A percentile compares a stretch with the other conserved stretches of the same genome.
These are phyloP conservation scores for Semicossyphus pulcher DNA, from an alignment of 2,113 vertebrate genomes.

Conservation along the genomic window DNA sequence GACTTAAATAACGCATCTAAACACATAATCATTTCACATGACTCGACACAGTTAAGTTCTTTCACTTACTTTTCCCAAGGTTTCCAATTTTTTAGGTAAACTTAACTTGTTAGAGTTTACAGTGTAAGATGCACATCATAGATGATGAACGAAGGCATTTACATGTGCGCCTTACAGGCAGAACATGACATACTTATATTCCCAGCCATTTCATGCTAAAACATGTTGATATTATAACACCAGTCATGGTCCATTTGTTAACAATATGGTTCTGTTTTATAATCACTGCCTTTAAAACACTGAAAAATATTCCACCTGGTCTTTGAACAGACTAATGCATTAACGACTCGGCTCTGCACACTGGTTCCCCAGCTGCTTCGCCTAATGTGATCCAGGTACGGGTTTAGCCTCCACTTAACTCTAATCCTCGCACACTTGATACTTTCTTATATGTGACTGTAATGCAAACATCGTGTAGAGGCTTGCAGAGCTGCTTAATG, in stretches of 20 bases:
- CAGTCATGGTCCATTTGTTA: slow-evolving; percentile 3
- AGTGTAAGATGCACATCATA: no score
- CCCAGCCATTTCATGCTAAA: no score
- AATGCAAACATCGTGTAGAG: slow-evolving; percentile 71
- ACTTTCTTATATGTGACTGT: slow-evolving; percentile 57
- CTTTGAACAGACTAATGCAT: slow-evolving; percentile 43
- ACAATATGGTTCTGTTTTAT: slow-evolving; percentile 7
- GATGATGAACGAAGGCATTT: no score
- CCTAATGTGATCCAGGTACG: slow-evolving; percentile 74
- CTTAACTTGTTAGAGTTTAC: no score
- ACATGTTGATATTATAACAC: not conserved
- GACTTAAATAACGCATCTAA: no score
- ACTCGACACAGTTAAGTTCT: no score
- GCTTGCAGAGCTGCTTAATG: slow-evolving; percentile 59
- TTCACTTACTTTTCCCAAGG: no score
- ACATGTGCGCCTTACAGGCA: no score
- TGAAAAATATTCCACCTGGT: slow-evolving; percentile 43
- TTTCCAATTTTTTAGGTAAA: no score
- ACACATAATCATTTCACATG: no score
- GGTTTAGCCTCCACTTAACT: slow-evolving; percentile 60
- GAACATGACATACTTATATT: no score
- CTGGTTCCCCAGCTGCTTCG: slow-evolving; percentile 47
- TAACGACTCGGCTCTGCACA: slow-evolving; percentile 39
- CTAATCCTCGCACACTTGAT: slow-evolving; percentile 69
- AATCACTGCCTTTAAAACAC: slow-evolving; percentile 6